These are phyloP conservation scores for Malurus melanocephalus DNA, from an alignment of 2,113 vertebrate genomes.

Conservation along the genomic window DNA sequence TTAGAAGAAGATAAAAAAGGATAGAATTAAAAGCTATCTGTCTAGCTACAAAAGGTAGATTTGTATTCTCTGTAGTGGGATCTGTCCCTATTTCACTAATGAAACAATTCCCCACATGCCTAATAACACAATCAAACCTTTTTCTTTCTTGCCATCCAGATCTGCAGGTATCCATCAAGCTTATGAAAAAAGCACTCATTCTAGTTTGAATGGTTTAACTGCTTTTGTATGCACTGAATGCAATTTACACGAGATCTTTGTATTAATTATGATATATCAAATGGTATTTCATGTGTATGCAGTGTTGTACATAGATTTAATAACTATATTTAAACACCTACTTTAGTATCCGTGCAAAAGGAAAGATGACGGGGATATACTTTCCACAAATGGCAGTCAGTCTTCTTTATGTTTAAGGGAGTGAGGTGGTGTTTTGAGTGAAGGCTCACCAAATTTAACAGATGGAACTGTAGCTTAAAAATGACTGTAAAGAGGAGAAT, in stretches of 20 bases:
- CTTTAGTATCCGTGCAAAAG: not conserved
- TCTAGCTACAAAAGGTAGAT: not conserved
- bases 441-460: conserved; percentile 23
- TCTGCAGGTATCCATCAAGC: not conserved
- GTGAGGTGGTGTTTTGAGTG: conserved; percentile 3
- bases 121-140: not conserved
- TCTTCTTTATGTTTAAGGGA: conserved; percentile 4
- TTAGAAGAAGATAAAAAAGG: not conserved
- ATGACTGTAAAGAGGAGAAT: not conserved
- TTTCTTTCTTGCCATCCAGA: not conserved
- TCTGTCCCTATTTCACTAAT: not conserved
- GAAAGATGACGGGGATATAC: not conserved
- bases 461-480: conserved; percentile 17
- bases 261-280: not conserved
- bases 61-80: not conserved
- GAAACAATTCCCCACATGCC: not conserved
- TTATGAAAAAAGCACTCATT: not conserved
- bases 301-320: not conserved
- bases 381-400: not conserved
- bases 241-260: not conserved
- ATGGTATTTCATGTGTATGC: not conserved
- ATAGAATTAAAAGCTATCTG: not conserved
- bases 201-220: not conserved
- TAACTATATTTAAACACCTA: not conserved
- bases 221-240: not conserved